A percentile compares a stretch with the other conserved stretches of the same genome.
These are phyloP conservation scores for Galerucella calmariensis DNA, from an alignment of 2,888 invertebrate genomes.

Conservation along the genomic window DNA sequence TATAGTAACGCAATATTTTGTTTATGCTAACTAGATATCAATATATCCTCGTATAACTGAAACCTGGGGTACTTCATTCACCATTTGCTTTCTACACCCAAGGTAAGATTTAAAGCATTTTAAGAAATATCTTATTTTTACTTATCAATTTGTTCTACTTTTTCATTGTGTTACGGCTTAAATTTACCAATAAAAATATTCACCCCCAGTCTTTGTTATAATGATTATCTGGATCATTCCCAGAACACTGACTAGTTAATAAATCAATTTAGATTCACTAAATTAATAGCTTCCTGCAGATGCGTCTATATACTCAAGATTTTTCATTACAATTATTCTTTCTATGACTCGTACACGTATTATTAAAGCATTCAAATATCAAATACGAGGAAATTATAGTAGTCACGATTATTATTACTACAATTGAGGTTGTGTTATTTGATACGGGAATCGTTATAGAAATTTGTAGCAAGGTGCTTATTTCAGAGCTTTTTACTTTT, in stretches of 20 bases:
- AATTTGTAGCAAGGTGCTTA: too few species aligned
- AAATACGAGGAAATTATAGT: neutral
- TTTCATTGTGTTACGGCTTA: neutral
- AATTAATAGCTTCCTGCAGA: constrained; percentile 35
- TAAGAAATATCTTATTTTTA: too few species aligned
- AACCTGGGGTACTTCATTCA: too few species aligned
- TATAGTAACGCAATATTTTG: too few species aligned
- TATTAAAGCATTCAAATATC: neutral
- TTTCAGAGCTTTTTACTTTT: too few species aligned
- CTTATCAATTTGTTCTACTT: too few species aligned
- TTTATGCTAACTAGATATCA: too few species aligned
- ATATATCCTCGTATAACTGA: too few species aligned
- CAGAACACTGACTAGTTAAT: constrained; percentile 25
- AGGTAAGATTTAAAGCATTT: too few species aligned
- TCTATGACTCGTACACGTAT: constrained; percentile 16
- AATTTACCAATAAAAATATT: constrained; percentile 13
- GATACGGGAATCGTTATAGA: too few species aligned
- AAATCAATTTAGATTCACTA: constrained; percentile 36
- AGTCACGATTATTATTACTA: neutral
- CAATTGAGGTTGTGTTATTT: neutral
- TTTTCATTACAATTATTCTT: constrained; percentile 32
- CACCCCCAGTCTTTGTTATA: constrained; percentile 17
- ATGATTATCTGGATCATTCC: constrained; percentile 34
- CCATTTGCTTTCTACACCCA: too few species aligned
- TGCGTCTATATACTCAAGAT: constrained; percentile 23